Conservation (phyloP, 2,113 vertebrate species). For the Bolborhynchus lineola region DNA sequence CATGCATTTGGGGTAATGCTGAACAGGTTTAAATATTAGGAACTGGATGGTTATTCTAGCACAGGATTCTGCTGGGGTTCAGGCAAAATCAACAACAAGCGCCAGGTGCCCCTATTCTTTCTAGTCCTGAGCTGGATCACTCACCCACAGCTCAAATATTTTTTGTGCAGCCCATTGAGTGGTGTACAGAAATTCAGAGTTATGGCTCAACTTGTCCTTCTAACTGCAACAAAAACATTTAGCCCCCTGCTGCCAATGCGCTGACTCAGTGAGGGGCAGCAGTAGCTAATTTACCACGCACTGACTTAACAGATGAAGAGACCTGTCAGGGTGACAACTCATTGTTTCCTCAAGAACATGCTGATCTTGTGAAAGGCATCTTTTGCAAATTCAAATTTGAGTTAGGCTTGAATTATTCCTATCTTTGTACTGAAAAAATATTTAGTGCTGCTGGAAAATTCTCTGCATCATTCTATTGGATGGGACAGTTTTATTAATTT, state of each 20-base stretch:
- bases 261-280: background rate
- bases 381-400: background rate
- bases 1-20: background rate
- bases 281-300: background rate
- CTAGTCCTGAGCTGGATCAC: background rate
- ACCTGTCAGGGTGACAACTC: background rate
- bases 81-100: background rate
- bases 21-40: background rate
- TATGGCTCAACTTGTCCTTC: background rate
- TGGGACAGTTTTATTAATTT: background rate
- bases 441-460: background rate
- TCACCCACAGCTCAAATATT: background rate
- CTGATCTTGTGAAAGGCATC: background rate
- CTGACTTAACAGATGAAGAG: background rate
- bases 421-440: background rate
- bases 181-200: background rate
- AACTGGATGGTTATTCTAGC: background rate
- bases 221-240: background rate
- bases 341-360: background rate
- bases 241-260: fast-evolving
- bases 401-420: background rate
- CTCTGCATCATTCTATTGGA: background rate
- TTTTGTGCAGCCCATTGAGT: background rate
- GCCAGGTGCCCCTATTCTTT: background rate
- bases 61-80: background rate